phyloP scores from a whole-genome alignment of 2,797 vertebrate species.

The Sebastes diaconus region DNA sequence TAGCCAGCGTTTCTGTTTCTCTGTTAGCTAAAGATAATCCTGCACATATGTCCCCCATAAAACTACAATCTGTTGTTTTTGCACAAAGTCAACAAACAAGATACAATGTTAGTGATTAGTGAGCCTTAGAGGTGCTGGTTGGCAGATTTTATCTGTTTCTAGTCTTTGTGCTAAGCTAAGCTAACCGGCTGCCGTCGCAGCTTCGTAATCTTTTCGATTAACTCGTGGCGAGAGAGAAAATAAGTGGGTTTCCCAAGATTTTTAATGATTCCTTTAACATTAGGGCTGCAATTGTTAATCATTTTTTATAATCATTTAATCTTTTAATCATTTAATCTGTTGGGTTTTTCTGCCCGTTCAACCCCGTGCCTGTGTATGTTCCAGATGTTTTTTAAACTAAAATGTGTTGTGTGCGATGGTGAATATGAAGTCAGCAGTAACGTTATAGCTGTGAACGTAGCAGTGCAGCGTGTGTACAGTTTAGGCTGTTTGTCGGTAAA shows the following conservation, averaged over 20 bases:
- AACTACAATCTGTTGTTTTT: background rate
- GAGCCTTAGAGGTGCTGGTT: too few species aligned
- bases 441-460: too few species aligned
- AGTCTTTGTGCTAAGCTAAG: background rate
- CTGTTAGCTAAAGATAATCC: background rate
- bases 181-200: background rate
- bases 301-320: background rate
- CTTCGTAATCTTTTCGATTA: background rate
- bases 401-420: too few species aligned
- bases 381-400: too few species aligned
- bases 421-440: too few species aligned
- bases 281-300: background rate
- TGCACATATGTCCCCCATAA: background rate
- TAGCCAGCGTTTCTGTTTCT: background rate
- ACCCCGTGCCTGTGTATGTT: accelerated
- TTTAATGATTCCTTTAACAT: background rate
- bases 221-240: background rate
- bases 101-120: too few species aligned
- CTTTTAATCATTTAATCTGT: background rate
- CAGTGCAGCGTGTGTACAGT: too few species aligned
- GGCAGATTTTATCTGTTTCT: too few species aligned
- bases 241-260: background rate
- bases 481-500: too few species aligned
- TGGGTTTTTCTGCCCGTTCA: background rate
- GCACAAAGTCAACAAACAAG: too few species aligned